These are phyloP conservation scores for Ernsta delagoae DNA, from an alignment of 2,888 invertebrate genomes.

Conservation along the genomic window DNA sequence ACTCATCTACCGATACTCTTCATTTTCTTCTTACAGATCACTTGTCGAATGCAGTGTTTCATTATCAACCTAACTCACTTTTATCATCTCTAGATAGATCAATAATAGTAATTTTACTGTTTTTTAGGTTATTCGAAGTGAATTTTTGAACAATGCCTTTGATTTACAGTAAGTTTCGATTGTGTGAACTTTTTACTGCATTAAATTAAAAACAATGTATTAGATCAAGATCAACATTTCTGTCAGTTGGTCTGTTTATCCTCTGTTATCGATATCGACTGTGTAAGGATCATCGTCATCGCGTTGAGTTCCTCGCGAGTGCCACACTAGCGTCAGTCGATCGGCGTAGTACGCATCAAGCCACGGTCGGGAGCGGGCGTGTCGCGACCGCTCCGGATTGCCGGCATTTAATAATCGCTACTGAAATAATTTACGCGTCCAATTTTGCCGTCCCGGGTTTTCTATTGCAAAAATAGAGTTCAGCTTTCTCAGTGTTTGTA, in stretches of 20 bases:
- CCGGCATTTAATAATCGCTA: constrained; percentile 61
- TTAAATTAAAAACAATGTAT: too few relatives aligned
- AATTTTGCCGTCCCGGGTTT: constrained; percentile 65
- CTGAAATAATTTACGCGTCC: constrained; percentile 65
- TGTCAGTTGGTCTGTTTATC: constrained; percentile 12
- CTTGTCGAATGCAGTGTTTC: neutral
- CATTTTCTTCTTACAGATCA: neutral
- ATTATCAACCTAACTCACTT: neutral
- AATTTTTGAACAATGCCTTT: neutral
- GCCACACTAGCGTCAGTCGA: constrained; percentile 66
- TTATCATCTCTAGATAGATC: neutral
- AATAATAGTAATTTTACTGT: neutral
- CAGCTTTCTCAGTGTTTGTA: constrained; percentile 49
- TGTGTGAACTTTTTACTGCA: too few relatives aligned
- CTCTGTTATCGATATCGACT: constrained; percentile 57
- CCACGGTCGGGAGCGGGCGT: constrained; percentile 59
- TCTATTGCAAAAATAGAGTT: constrained; percentile 48
- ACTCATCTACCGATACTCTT: constrained; percentile 44
- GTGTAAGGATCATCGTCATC: constrained; percentile 56
- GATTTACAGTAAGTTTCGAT: neutral
- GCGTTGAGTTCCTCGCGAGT: constrained; percentile 59
- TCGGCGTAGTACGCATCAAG: constrained; percentile 73
- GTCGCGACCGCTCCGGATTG: constrained; percentile 47
- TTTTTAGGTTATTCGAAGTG: neutral
- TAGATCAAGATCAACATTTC: too few relatives aligned